Evolutionary conservation across 2,113 vertebrate species (phyloP).

Genomic region (Chionis minor): DNA sequence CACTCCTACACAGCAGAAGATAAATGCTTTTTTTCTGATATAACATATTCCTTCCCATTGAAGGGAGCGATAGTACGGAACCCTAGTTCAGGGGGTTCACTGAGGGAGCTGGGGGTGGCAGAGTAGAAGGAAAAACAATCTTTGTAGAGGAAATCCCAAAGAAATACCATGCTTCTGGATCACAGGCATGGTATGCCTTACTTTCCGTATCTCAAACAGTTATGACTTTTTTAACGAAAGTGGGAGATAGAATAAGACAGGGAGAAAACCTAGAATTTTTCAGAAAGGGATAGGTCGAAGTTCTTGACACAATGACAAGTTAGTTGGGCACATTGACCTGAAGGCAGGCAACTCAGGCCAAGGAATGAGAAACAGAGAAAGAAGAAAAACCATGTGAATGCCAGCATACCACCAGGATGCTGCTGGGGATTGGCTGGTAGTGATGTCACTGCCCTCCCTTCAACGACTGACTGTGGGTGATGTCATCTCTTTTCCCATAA

Average conservation of each 20-base stretch:
- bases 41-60: neutral
- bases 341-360: neutral
- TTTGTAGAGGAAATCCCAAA: neutral
- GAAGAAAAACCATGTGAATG: neutral
- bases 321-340: neutral
- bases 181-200: neutral
- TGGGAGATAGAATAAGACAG: neutral
- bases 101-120: neutral
- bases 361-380: neutral
- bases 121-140: neutral
- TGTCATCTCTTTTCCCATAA: slow-evolving; percentile 8
- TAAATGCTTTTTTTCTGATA: neutral
- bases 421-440: neutral
- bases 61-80: neutral
- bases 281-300: neutral
- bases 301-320: neutral
- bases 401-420: neutral
- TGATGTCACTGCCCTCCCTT: neutral
- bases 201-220: neutral
- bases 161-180: neutral
- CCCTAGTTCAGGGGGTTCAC: neutral
- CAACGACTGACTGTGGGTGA: neutral
- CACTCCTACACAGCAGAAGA: neutral
- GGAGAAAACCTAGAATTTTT: neutral
- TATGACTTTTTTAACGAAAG: neutral